Conservation (phyloP, 1,140 invertebrate genomes). For the Drosophila triauraria region DNA sequence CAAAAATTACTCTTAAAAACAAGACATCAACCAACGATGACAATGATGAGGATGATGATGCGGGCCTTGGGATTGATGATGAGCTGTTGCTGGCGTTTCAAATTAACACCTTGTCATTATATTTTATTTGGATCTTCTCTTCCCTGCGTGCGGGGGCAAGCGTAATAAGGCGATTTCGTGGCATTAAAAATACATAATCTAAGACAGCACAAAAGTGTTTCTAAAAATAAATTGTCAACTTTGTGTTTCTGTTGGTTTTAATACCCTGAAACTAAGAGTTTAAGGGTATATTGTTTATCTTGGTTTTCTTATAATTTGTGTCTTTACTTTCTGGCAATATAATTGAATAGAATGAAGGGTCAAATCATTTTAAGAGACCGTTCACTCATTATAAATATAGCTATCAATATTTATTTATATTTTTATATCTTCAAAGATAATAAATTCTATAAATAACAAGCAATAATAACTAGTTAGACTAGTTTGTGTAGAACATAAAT, state of each 20-base stretch:
- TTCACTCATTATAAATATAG: neutral
- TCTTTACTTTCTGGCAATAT: no score
- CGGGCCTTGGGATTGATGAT: constrained; percentile 16
- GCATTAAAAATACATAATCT: constrained; percentile 61
- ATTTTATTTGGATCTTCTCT: constrained; percentile 17
- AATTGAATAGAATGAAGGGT: neutral
- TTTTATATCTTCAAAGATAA: neutral
- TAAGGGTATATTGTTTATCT: neutral
- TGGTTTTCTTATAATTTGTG: neutral
- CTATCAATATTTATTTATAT: no score
- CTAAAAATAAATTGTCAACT: constrained; percentile 67
- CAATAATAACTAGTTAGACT: neutral
- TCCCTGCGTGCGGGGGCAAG: neutral
- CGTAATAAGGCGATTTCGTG: constrained; percentile 47
- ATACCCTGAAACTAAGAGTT: neutral
- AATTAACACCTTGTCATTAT: constrained; percentile 65
- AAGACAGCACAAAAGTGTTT: constrained; percentile 44
- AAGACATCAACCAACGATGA: constrained; percentile 36
- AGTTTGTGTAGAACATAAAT: no score
- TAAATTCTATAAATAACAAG: neutral
- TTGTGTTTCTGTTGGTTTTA: constrained; percentile 13
- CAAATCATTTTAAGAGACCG: neutral
- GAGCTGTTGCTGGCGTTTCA: constrained; percentile 19
- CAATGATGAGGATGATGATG: constrained; percentile 1
- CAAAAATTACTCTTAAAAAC: constrained; percentile 11